Conservation (phyloP, 1,140 invertebrate genomes). For the Eciton burchellii region DNA sequence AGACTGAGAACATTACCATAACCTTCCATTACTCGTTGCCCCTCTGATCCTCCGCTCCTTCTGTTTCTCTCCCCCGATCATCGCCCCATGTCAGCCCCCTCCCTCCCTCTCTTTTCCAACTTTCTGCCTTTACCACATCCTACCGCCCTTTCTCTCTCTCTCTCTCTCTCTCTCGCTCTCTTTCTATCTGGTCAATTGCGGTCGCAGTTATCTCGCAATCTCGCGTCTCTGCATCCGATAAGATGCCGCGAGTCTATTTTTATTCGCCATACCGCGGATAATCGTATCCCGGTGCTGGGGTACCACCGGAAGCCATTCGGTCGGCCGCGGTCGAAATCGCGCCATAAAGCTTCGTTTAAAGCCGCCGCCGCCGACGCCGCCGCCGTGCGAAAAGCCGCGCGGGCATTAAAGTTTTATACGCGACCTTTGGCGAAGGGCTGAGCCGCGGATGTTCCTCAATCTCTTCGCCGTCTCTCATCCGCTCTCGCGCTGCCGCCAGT, state of each 20-base stretch:
- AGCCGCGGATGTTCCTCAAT: background rate
- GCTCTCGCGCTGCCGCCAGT: background rate
- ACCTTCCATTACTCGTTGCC: conserved; percentile 70
- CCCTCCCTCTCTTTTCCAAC: background rate
- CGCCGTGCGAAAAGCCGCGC: conserved; percentile 6
- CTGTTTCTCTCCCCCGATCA: background rate
- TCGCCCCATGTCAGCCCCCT: background rate
- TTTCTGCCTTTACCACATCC: too few relatives aligned
- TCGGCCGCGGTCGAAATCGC: background rate
- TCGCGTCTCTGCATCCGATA: conserved; percentile 6
- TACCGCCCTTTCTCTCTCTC: background rate
- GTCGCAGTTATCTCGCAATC: conserved; percentile 57
- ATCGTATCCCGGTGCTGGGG: background rate
- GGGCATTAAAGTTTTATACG: conserved; percentile 40
- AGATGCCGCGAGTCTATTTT: background rate
- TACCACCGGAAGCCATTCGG: background rate
- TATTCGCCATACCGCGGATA: background rate
- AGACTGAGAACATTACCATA: conserved; percentile 71
- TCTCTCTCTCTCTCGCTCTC: conserved; percentile 8
- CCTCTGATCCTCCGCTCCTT: conserved; percentile 27
- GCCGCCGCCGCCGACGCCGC: background rate
- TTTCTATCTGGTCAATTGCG: conserved; percentile 47
- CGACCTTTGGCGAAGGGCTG: background rate
- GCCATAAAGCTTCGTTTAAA: conserved; percentile 4
- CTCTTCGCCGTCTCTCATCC: background rate